Evolutionary conservation across 2,888 invertebrate species (phyloP), one percentile per base, ranked within the genome.

Genomic region (Trichacis sp.): DNA sequence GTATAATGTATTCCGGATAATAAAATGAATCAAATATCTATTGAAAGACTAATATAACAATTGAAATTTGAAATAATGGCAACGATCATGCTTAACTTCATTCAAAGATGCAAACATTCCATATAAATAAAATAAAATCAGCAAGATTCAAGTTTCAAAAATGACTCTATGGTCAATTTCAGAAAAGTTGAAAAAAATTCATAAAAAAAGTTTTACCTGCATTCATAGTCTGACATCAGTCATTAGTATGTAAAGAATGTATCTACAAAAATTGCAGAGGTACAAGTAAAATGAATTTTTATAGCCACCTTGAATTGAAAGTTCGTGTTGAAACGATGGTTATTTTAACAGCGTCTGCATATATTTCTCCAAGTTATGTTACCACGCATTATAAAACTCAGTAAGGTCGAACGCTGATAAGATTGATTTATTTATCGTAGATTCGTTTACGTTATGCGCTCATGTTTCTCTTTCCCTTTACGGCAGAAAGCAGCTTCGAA

Each of bases 351-450:
- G 40, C 58, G 54, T 59, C 51, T 64, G 48, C 52, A 59, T 59
- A 59, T 52, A 59, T 59, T 55, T 55, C 56, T 42, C 48, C 29
- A 20, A 64, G 55, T 55, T 64, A 59, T 64, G 59, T 30, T 58
- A 15, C 54, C 19, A 19, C 40, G 59, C 33, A 56, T 56, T 59
- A 60, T 64, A 64, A 64, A 64, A 60, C 50, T 50, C 59, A 45
- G 30, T 49, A 50, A 58, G 54, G 57, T 55, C 52, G 59, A 42
- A 42, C 42, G 51, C 57, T 61, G 65, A 66, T 66, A 66, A 66
- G 61, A 66, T 66, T 66, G 61, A 61, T 66, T 66, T 54, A 65
- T 65, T 61, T 66, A 66, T 66, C 61, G 43, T 57, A 66, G 57
- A 58, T 53, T 58, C 54, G 61, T 59, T 64, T 64, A 52, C 56